Evolutionary conservation across 1,140 invertebrate genomes (phyloP).

Genomic region (Copidosoma floridanum): DNA sequence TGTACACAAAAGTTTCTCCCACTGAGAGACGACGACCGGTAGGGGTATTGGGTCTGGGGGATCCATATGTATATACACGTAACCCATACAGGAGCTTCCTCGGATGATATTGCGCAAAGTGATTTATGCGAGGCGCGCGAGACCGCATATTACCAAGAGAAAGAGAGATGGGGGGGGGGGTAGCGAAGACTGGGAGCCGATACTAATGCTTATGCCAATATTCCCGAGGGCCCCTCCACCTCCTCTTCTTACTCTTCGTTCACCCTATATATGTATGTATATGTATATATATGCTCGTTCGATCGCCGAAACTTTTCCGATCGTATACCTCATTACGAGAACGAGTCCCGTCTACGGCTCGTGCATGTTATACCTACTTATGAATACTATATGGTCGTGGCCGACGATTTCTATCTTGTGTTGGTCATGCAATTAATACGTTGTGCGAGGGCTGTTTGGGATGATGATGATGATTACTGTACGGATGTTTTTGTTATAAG

Average conservation of each 20-base stretch:
- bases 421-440: background rate
- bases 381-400: background rate
- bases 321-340: conserved; percentile 17
- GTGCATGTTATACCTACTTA: background rate
- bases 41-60: too few species aligned
- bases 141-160: conserved; percentile 44
- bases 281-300: too few species aligned
- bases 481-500: too few species aligned
- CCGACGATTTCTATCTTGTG: background rate
- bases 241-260: background rate
- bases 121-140: conserved; percentile 49
- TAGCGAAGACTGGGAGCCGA: conserved; percentile 13
- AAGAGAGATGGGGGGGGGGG: background rate
- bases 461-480: too few species aligned
- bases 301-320: conserved; percentile 20
- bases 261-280: background rate
- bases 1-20: too few species aligned
- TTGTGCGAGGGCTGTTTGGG: too few species aligned
- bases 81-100: too few species aligned
- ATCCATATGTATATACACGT: too few species aligned
- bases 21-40: too few species aligned
- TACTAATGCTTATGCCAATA: conserved; percentile 46
- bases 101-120: conserved; percentile 54
- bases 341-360: too few species aligned
- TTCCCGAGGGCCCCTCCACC: conserved; percentile 24